These are phyloP conservation scores for Pissodes strobi DNA, from an alignment of 1,140 invertebrate species.

Conservation along the genomic window DNA sequence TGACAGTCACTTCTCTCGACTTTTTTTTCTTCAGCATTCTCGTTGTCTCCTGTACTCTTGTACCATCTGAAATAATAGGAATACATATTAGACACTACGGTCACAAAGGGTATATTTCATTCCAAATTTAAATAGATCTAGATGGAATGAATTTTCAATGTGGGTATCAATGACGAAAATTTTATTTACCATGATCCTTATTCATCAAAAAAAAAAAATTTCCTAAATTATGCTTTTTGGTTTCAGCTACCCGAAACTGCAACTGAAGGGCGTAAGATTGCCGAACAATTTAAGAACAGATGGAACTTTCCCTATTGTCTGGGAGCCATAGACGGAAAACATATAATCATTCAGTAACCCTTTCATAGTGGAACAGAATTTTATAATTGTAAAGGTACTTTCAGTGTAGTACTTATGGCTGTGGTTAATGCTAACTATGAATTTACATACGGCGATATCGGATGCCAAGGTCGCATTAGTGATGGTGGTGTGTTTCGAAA, in stretches of 20 bases:
- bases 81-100: constrained; percentile 1
- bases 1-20: neutral
- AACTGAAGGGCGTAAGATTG: constrained; percentile 42
- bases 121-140: constrained; percentile 8
- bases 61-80: neutral
- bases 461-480: constrained; percentile 44
- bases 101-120: constrained; percentile 5
- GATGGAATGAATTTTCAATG: neutral
- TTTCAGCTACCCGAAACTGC: constrained; percentile 37
- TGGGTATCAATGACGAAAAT: neutral
- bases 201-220: neutral
- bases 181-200: neutral
- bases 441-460: constrained; percentile 53
- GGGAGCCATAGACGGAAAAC: too few species aligned
- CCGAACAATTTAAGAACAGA: constrained; percentile 38
- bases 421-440: too few species aligned
- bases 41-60: neutral
- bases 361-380: constrained; percentile 31
- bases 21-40: neutral
- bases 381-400: too few species aligned
- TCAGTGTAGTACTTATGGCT: too few species aligned
- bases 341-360: constrained; percentile 33
- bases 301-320: too few species aligned
- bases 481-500: too few species aligned
- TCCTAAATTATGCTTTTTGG: neutral